Conservation (phyloP, 2,797 vertebrate genomes). For the Etheostoma perlongum region DNA sequence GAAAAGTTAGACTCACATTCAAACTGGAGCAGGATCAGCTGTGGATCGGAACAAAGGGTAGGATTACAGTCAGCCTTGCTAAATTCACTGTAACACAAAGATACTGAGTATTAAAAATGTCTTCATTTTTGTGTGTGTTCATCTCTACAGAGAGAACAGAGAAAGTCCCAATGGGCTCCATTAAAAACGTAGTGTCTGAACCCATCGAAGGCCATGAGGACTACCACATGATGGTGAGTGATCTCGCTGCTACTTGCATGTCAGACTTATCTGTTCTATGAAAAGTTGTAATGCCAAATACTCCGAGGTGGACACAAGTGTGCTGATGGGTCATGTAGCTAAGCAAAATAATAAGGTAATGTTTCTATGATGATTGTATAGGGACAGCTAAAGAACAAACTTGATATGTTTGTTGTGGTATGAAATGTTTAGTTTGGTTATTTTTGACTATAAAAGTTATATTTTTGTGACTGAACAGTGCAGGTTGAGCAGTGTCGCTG, state of each 20-base stretch:
- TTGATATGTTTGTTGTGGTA: not conserved
- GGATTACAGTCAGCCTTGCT: constrained; percentile 46
- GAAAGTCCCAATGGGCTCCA: constrained; percentile 99
- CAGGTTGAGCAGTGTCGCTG: constrained; percentile 27
- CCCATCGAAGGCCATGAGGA: constrained; percentile 98
- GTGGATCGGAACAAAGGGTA: constrained; percentile 99
- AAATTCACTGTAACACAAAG: not conserved
- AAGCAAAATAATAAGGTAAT: not conserved
- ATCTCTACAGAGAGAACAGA: constrained; percentile 94
- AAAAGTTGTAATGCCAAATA: not conserved
- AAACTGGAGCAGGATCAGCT: constrained; percentile 99
- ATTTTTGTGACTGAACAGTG: constrained; percentile 7
- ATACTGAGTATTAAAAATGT: not conserved
- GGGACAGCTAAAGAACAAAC: not conserved
- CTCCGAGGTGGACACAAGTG: not conserved
- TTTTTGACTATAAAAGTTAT: not conserved
- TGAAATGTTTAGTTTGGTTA: not conserved
- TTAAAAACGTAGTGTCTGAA: constrained; percentile 99
- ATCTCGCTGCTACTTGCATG: not conserved
- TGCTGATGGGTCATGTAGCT: not conserved
- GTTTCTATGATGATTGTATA: not conserved
- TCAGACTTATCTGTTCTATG: not conserved
- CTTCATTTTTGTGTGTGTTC: constrained; percentile 28
- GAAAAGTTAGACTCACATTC: constrained; percentile 98
- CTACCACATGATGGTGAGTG: constrained; percentile 99